Evolutionary conservation across 2,888 invertebrate species (phyloP), one percentile per base, ranked within the genome.

Genomic region (Trimorus sp.): DNA sequence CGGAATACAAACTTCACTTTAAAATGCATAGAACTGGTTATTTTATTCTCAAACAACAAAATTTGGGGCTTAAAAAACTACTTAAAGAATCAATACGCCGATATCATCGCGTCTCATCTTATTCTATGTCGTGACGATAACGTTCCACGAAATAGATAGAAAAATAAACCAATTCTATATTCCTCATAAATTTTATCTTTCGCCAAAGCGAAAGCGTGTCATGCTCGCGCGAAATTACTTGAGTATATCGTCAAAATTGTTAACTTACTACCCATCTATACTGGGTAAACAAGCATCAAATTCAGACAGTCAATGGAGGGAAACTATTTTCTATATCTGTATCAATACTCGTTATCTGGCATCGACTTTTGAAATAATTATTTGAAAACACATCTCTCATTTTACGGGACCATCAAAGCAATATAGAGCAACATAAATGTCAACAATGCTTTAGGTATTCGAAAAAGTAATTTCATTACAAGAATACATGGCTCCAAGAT

Each of bases 141-240:
- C 75, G 42, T 15, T 40, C 26, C 42, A 12, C 53, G 60, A 70
- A 75, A 80, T 75, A 70, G 70, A 80, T 80, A 66, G 70, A 80
- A 75, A 75, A 75, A 66, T 80, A 75, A 80, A 70, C 79, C 75
- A 80, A 70, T 75, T 75, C 70, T 71, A 69, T 75, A 75, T 75
- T 75, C 58, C 37, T 42, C 74, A 51, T 69, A 79, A 75, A 70
- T 70, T 80, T 80, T 60, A 73, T 75, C 63, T 66, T 54, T 54
- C 53, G 56, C 16, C 71, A 65, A 70, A 75, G 45, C 56, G 36
- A 63, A 37, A 56, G 11, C 37, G 45, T 75, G 66, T 60, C 65
- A 37, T 36, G 14, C 42, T 53, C 15, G 16, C 26, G 58, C 26
- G 14, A 66, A 78, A 66, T 71, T 63, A 65, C 48, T 53, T 38